A percentile compares a stretch with the other conserved stretches of the same genome.
These are phyloP conservation scores for Pimephales promelas DNA, from an alignment of 2,113 vertebrate genomes.

Conservation along the genomic window DNA sequence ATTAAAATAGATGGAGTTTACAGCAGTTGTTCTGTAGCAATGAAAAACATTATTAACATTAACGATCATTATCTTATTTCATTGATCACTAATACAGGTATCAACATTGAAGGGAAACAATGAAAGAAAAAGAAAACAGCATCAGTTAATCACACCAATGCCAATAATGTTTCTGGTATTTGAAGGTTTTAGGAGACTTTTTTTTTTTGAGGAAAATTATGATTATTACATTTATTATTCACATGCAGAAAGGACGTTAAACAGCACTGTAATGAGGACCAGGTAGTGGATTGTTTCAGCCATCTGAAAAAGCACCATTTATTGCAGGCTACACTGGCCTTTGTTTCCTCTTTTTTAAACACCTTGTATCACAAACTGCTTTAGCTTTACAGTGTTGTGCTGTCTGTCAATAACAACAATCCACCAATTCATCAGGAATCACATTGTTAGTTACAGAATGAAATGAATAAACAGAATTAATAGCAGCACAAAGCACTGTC, in stretches of 20 bases:
- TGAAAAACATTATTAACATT: neutral
- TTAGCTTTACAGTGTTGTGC: neutral
- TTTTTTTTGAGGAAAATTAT: neutral
- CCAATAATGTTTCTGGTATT: neutral
- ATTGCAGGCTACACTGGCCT: constrained; percentile 49
- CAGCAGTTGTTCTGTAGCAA: neutral
- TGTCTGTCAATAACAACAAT: neutral
- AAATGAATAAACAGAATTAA: constrained; percentile 29
- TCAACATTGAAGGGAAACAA: neutral
- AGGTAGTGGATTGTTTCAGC: neutral
- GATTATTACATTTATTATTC: constrained; percentile 4
- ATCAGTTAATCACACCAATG: neutral
- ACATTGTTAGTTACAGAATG: constrained; percentile 20
- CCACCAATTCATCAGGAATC: constrained; percentile 1
- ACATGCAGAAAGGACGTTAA: neutral
- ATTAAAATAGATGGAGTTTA: neutral
- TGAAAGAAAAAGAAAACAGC: neutral
- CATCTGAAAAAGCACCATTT: constrained; percentile 44
- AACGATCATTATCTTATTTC: neutral
- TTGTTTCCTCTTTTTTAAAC: constrained; percentile 28
- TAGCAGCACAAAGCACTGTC: constrained; percentile 25
- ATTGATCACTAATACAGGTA: neutral
- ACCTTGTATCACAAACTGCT: constrained; percentile 16
- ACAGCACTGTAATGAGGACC: constrained; percentile 20
- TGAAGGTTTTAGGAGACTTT: neutral